Base-by-base conservation (phyloP, 2,113 vertebrate species). In the Pantherophis guttatus region DNA sequence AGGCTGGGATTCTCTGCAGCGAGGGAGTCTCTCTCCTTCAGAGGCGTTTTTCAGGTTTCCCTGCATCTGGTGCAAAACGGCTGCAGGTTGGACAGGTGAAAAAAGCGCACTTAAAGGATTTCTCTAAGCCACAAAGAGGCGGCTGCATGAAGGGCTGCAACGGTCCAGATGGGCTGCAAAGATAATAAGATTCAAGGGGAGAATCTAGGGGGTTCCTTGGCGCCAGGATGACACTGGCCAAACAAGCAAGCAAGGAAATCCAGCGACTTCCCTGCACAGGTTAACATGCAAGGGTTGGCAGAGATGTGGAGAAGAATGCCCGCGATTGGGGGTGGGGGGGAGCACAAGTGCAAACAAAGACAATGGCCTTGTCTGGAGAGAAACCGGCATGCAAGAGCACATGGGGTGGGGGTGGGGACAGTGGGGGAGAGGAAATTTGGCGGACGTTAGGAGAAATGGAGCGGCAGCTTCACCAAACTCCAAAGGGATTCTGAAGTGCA, bases 351-450 rank as follows among this genome's bases (percentile, higher is more conserved):
- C 33, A 44, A 33, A 13, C 21, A 33, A 8, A 5, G 33, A 44
- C 0, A n/a, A 1, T 9, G 55, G 1, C 1, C 19, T 24, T 39
- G 87, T 9, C 2, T 23, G 88, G 39, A 44, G 44, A 8, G 52
- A 75, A 55, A 89, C 0, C 1, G 8, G 12, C 19, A 12, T 17
- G 21, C 55, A 48, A 54, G 33, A 29, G 15, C 50, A 54, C 9
- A 33, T 8, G 13, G 3, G 29, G 44, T 17, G 5, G 48, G 15
- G 0, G 55, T 0, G 21, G 8, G 8, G 2, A 19, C 1, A 5
- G 7, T 8, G 21, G 21, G 57, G 21, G 7, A 7, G 2, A 21
- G 7, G 57, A 23, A 59, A 44, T 59, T n/a, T n/a, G 23, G 21
- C n/a, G 24, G 2, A 26, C 29, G 2, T 13, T 11, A 33, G 48